Conservation (phyloP, 2,113 vertebrate genomes). For the Hypomesus transpacificus region DNA sequence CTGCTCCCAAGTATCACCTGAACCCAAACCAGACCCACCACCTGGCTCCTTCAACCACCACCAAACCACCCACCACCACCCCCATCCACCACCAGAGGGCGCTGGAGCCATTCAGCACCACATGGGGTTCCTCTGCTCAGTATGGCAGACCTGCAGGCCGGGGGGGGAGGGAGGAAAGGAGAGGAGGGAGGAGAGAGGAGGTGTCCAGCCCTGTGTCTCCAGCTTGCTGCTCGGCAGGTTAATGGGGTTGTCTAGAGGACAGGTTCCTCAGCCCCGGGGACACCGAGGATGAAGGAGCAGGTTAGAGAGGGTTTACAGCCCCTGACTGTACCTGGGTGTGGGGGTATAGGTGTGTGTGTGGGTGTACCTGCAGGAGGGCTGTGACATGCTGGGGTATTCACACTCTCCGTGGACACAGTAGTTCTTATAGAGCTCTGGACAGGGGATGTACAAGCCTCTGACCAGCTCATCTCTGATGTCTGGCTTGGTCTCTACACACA, state of each 20-base stretch:
- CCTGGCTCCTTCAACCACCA: too few relatives aligned
- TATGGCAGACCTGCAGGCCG: slow-evolving; percentile 7
- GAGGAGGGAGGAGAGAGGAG: background rate
- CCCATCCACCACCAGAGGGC: slow-evolving; percentile 56
- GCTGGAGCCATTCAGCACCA: slow-evolving; percentile 48
- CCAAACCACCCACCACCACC: slow-evolving; percentile 18
- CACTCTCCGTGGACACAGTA: slow-evolving; percentile 97
- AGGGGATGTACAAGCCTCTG: slow-evolving; percentile 86
- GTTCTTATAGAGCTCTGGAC: slow-evolving; percentile 92
- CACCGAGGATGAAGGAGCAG: background rate
- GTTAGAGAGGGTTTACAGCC: background rate
- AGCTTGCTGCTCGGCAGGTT: background rate
- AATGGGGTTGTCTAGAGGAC: background rate
- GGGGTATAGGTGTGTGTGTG: slow-evolving; percentile 15
- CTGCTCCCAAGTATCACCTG: too few relatives aligned
- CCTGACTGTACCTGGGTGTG: background rate
- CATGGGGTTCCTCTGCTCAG: background rate
- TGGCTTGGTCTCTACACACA: slow-evolving; percentile 76
- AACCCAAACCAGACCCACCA: too few relatives aligned
- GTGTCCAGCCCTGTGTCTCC: background rate
- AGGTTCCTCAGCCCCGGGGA: background rate
- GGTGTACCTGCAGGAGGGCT: slow-evolving; percentile 92
- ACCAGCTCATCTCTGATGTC: slow-evolving; percentile 85
- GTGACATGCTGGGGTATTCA: slow-evolving; percentile 86
- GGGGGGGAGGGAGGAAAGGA: background rate